These are phyloP conservation scores for Ichneumon xanthorius DNA, from an alignment of 2,888 invertebrate genomes.

Conservation along the genomic window DNA sequence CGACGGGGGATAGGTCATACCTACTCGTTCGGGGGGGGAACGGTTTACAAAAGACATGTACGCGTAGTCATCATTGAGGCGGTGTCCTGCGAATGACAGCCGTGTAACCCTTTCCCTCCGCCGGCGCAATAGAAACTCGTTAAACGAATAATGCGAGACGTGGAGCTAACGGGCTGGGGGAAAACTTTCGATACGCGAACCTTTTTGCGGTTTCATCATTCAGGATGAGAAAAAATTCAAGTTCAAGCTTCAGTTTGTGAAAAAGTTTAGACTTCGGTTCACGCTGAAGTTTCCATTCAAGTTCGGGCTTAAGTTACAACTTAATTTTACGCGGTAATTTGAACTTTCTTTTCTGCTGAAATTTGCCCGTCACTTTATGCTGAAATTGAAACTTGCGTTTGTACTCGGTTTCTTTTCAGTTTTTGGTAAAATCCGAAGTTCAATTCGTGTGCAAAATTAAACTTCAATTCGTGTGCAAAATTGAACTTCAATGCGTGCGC, in stretches of 20 bases:
- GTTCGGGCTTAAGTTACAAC: background rate
- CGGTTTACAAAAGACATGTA: background rate
- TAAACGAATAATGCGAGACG: background rate
- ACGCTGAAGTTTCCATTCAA: background rate
- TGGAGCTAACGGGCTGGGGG: background rate
- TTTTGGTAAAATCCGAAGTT: background rate
- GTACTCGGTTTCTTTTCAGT: background rate
- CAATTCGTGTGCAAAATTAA: too few species aligned
- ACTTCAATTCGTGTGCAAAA: too few species aligned
- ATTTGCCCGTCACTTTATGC: background rate
- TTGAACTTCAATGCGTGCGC: too few species aligned
- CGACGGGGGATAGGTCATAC: background rate
- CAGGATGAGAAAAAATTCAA: background rate
- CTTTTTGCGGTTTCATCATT: background rate
- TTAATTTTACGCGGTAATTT: background rate
- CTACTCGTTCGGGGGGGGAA: background rate
- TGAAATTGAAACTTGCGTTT: background rate
- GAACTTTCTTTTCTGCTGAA: background rate
- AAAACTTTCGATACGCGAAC: background rate
- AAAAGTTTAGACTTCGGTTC: background rate
- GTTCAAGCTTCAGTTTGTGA: background rate
- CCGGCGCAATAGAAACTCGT: background rate
- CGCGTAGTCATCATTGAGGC: background rate
- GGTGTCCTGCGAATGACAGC: constrained; percentile 36
- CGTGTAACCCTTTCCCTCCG: constrained; percentile 17